Percentiles rank a stretch among this genome's conserved stretches.
phyloP scores from a whole-genome alignment of 2,888 invertebrate genomes.

The Zygothrica quintamaculata region DNA sequence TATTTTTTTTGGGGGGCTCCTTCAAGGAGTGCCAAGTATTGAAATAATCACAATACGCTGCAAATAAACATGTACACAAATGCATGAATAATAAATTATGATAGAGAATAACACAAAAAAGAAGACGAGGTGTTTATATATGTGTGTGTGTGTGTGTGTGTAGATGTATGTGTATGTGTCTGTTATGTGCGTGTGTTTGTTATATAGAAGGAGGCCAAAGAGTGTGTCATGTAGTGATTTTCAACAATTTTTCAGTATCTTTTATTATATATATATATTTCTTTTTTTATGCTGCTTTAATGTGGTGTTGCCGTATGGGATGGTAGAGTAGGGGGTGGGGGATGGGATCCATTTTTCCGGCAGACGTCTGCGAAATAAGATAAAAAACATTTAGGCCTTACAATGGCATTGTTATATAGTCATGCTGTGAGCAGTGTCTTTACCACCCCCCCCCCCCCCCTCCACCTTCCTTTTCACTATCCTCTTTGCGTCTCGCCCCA shows the following conservation, averaged over 20 bases:
- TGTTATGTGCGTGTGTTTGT: constrained; percentile 9
- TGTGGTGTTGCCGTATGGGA: not conserved
- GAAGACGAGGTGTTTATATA: constrained; percentile 11
- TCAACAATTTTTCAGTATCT: constrained; percentile 68
- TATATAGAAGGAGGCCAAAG: constrained; percentile 22
- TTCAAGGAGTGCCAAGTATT: constrained; percentile 18
- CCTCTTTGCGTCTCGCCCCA: too few relatives aligned
- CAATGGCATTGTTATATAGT: constrained; percentile 65
- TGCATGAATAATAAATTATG: constrained; percentile 78
- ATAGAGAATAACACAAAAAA: constrained; percentile 25
- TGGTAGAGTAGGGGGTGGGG: not conserved
- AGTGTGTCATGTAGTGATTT: constrained; percentile 71
- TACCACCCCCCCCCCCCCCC: too few relatives aligned
- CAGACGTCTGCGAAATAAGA: constrained; percentile 72
- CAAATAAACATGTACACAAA: constrained; percentile 48
- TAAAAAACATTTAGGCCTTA: constrained; percentile 68
- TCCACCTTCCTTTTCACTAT: too few relatives aligned
- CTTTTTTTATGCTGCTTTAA: constrained; percentile 20
- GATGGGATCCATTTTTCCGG: constrained; percentile 29
- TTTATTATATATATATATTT: too few relatives aligned
- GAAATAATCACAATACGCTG: constrained; percentile 47
- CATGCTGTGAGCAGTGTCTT: constrained; percentile 37
- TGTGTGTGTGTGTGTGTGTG: constrained; percentile 4
- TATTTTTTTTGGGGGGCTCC: too few relatives aligned
- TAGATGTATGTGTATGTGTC: constrained; percentile 7